A percentile compares a stretch with the other conserved stretches of the same genome.
phyloP scores from a whole-genome alignment of 2,797 vertebrate species.

The Cyprinella venusta region DNA sequence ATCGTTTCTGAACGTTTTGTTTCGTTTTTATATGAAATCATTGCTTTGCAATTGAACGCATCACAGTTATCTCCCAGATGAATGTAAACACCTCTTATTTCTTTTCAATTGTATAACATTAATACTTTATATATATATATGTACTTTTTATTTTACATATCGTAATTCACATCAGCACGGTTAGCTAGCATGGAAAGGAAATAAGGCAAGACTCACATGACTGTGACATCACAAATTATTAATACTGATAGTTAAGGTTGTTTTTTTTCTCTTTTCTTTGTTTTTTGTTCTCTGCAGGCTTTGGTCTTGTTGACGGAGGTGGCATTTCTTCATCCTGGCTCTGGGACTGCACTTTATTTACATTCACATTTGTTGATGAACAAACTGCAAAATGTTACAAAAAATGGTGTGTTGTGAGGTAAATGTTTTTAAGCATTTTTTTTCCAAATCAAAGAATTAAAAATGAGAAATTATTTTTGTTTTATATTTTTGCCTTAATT shows the following conservation, averaged over 20 bases:
- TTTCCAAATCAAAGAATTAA: constrained; percentile 1
- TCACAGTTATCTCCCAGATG: constrained; percentile 88
- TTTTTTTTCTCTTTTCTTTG: constrained; percentile 71
- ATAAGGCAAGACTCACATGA: constrained; percentile 93
- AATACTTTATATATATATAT: constrained; percentile 84
- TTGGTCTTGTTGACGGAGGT: constrained; percentile 84
- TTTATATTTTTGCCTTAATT: background rate
- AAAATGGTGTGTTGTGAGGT: constrained; percentile 51
- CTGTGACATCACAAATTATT: constrained; percentile 84
- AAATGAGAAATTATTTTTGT: background rate
- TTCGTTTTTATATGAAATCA: constrained; percentile 82
- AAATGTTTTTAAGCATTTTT: constrained; percentile 61
- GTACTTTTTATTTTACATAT: constrained; percentile 67
- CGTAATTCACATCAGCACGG: constrained; percentile 87
- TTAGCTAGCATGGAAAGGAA: constrained; percentile 89
- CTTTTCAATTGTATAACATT: constrained; percentile 83
- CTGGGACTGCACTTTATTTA: constrained; percentile 55
- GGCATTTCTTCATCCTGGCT: constrained; percentile 72
- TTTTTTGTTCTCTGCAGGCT: constrained; percentile 86
- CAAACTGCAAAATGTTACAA: constrained; percentile 36
- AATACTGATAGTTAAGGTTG: constrained; percentile 87
- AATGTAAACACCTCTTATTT: constrained; percentile 96
- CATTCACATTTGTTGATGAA: constrained; percentile 35
- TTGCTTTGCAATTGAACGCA: constrained; percentile 85
- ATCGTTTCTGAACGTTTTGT: constrained; percentile 62